Evolutionary conservation across 2,113 vertebrate genomes (phyloP).

Genomic region (Serinus canaria): DNA sequence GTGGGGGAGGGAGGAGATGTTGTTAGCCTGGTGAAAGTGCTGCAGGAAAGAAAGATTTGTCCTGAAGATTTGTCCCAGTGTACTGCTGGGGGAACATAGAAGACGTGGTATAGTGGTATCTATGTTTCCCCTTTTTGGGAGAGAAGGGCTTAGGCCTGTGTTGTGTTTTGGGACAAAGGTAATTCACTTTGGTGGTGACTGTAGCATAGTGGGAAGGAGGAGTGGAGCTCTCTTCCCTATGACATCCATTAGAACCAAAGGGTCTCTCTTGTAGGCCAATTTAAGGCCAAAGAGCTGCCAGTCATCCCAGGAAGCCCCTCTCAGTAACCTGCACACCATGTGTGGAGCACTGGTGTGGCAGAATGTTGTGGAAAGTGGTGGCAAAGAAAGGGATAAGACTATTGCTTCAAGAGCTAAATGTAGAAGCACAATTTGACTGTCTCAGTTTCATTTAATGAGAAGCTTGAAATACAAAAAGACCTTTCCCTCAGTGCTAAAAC

Average conservation of each 20-base stretch:
- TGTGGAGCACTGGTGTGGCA: background rate
- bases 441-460: background rate
- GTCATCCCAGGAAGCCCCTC: background rate
- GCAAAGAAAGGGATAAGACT: background rate
- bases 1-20: background rate
- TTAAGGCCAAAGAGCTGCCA: background rate
- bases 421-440: accelerated
- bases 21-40: background rate
- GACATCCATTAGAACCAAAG: background rate
- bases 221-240: background rate
- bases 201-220: background rate
- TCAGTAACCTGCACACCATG: background rate
- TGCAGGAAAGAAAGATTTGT: background rate
- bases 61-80: background rate
- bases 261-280: background rate
- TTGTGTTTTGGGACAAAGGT: background rate
- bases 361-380: background rate
- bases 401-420: background rate
- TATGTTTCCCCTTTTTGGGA: background rate
- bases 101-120: background rate
- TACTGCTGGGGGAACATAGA: accelerated
- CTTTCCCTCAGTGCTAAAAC: background rate
- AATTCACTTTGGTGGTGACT: background rate
- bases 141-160: background rate
- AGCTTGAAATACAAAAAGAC: background rate